Evolutionary conservation across 2,888 invertebrate genomes (phyloP).

Genomic region (Maniola hyperantus): DNA sequence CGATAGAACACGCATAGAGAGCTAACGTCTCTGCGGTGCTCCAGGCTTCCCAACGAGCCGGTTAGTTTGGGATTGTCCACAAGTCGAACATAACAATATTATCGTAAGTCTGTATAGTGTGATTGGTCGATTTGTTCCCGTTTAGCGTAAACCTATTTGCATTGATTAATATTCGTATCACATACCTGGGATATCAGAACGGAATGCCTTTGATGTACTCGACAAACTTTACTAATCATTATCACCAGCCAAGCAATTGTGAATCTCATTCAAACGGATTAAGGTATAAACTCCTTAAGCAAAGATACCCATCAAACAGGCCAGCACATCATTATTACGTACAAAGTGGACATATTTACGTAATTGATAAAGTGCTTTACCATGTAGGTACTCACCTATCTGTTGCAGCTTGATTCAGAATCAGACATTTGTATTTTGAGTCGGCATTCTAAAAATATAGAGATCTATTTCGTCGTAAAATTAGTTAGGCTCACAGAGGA

Average conservation of each 20-base stretch:
- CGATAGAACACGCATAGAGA: too few species aligned
- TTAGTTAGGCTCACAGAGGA: background rate
- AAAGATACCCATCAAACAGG: background rate
- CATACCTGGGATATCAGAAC: conserved; percentile 6
- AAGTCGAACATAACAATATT: too few species aligned
- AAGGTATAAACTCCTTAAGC: conserved; percentile 4
- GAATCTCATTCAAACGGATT: background rate
- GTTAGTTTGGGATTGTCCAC: too few species aligned
- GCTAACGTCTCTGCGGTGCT: too few species aligned
- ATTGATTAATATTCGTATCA: conserved; percentile 6
- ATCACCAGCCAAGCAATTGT: conserved; percentile 5
- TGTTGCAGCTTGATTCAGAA: background rate
- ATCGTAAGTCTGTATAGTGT: background rate
- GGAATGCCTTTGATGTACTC: conserved; percentile 16
- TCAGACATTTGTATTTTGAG: background rate
- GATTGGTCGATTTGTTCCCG: background rate
- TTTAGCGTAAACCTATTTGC: background rate
- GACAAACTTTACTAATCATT: conserved; percentile 12
- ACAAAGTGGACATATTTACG: conserved; percentile 22
- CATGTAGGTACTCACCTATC: background rate
- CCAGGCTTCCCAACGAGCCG: too few species aligned
- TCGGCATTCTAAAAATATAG: background rate
- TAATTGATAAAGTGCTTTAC: conserved; percentile 16
- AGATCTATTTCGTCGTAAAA: background rate
- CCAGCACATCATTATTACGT: conserved; percentile 15